Conservation (phyloP, 2,113 vertebrate species). For the Callorhinus ursinus region DNA sequence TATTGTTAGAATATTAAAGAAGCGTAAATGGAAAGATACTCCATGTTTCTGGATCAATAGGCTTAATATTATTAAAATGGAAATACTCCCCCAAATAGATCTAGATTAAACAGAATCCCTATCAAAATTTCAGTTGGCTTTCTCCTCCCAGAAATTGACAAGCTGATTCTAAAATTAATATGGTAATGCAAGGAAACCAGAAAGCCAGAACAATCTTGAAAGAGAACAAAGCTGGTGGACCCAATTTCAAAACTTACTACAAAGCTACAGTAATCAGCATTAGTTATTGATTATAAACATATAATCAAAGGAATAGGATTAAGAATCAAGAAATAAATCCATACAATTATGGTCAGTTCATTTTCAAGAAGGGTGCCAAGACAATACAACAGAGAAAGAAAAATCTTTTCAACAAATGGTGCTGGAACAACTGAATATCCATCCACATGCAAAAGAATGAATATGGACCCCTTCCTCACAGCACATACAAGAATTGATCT, state of each 20-base stretch:
- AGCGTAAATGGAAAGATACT: background rate
- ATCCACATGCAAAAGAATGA: background rate
- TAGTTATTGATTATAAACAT: background rate
- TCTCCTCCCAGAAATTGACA: background rate
- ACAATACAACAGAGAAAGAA: background rate
- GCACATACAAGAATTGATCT: background rate
- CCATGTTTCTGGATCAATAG: background rate
- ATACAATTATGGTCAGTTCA: background rate
- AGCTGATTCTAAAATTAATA: constrained; percentile 14
- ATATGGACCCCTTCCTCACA: background rate
- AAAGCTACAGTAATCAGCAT: background rate
- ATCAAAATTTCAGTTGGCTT: background rate
- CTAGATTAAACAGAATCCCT: background rate
- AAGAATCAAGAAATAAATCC: background rate
- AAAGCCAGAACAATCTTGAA: background rate
- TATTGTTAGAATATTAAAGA: background rate
- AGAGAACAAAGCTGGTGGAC: background rate
- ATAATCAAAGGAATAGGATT: background rate
- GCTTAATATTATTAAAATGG: background rate
- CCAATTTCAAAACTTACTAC: constrained; percentile 30
- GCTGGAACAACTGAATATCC: background rate
- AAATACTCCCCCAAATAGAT: background rate
- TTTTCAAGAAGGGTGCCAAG: background rate
- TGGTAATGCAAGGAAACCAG: constrained; percentile 9
- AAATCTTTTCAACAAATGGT: background rate